Evolutionary conservation across 2,888 invertebrate species (phyloP), one percentile per base, ranked within the genome.

Genomic region (Hydraecia micacea): DNA sequence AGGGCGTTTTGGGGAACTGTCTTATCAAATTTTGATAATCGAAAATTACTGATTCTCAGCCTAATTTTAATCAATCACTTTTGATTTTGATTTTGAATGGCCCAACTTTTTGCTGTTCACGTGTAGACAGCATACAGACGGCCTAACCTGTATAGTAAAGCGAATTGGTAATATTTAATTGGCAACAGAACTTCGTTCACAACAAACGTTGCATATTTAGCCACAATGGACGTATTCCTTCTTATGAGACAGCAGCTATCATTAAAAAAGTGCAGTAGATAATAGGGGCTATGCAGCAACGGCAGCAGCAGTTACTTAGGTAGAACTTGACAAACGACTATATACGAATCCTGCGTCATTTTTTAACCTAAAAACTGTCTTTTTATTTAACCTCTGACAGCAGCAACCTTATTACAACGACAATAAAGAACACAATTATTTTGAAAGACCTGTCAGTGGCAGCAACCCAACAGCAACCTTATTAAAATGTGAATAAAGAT

Each of bases 161-260:
- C 68, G 25, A 78, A 78, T 70, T 72, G 65, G 46, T 2, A 21
- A 21, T 21, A 21, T 52, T 18, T 52, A 52, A 49, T 52, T 76
- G 71, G 55, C 42, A 69, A n/a, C n/a, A 52, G 60, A 60, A 32
- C 55, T 63, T 66, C 15, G 39, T 46, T 36, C 52, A 77, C 63
- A 72, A 60, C 28, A n/a, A 49, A 67, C n/a, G 0, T 25, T 65
- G 36, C 7, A 83, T 63, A n/a, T 65, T 46, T 28, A 55, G 62
- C 8, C 39, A 52, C 42, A 73, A 66, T 67, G 4, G 25, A 28
- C 11, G 1, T 36, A 39, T 63, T 36, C 36, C n/a, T 39, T 11
- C 70, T 52, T 52, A 72, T 46, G 58, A 71, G 28, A 36, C 1
- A 52, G 36, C 52, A 18, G 1, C 18, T 28, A 28, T 6, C 5